Conservation (phyloP, 2,888 invertebrate genomes). For the Drosophila setosimentum region DNA sequence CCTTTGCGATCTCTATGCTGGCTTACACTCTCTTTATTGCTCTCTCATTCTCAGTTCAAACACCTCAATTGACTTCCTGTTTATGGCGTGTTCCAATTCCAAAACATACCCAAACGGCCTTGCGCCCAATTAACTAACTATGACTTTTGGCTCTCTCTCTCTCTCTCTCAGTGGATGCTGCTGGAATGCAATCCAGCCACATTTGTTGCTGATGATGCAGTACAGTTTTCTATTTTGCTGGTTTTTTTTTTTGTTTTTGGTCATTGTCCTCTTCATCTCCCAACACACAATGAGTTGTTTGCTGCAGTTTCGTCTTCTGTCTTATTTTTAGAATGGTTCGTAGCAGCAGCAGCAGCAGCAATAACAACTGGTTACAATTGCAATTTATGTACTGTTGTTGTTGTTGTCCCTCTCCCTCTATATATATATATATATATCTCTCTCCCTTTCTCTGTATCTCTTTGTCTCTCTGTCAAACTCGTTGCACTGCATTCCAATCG, state of each 20-base stretch:
- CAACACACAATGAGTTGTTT: conserved; percentile 40
- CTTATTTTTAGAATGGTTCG: conserved; percentile 61
- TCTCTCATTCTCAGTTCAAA: conserved; percentile 45
- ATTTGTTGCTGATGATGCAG: conserved; percentile 39
- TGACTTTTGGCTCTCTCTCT: conserved; percentile 32
- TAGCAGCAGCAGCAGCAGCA: conserved; percentile 21
- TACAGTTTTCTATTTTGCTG: conserved; percentile 59
- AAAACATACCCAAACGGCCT: conserved; percentile 68
- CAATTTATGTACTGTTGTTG: conserved; percentile 47
- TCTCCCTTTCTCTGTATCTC: conserved; percentile 14
- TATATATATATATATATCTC: too few species aligned
- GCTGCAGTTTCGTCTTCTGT: conserved; percentile 18
- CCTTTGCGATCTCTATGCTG: conserved; percentile 14
- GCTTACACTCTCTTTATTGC: conserved; percentile 5
- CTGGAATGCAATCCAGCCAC: conserved; percentile 59
- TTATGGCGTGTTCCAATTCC: conserved; percentile 64
- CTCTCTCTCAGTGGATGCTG: conserved; percentile 22
- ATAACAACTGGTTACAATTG: conserved; percentile 62
- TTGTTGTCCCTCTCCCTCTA: conserved; percentile 1
- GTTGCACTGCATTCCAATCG: conserved; percentile 71
- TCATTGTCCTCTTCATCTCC: conserved; percentile 59
- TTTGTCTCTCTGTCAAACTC: conserved; percentile 55
- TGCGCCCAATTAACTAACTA: conserved; percentile 66
- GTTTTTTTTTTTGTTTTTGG: conserved; percentile 59
- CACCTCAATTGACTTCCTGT: conserved; percentile 60